Evolutionary conservation across 2,888 invertebrate genomes (phyloP).

Genomic region (Enoplolaimus lenunculus): DNA sequence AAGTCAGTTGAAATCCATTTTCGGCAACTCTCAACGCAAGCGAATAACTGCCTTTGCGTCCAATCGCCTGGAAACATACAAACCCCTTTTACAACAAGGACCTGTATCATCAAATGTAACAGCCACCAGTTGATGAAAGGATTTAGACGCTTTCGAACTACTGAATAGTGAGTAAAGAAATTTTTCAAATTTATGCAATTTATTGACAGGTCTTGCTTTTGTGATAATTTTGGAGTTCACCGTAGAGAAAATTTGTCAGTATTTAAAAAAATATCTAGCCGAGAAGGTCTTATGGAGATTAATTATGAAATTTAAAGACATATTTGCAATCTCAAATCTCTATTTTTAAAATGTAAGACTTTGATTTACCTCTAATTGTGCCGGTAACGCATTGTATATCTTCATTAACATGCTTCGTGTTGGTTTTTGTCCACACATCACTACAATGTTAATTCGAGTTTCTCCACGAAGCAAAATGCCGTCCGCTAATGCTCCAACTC

Average conservation of each 20-base stretch:
- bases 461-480: constrained; percentile 65
- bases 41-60: constrained; percentile 57
- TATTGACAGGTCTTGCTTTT: too few species aligned
- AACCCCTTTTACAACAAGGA: not conserved
- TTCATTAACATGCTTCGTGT: constrained; percentile 66
- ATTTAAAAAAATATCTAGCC: too few species aligned
- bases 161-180: too few species aligned
- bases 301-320: not conserved
- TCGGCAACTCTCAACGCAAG: constrained; percentile 69
- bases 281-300: constrained; percentile 22
- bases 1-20: constrained; percentile 67
- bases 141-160: too few species aligned
- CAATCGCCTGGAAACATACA: not conserved
- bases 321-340: not conserved
- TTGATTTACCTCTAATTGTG: constrained; percentile 46
- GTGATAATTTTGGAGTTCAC: too few species aligned
- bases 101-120: too few species aligned
- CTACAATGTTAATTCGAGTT: constrained; percentile 72
- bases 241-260: constrained; percentile 23
- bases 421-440: constrained; percentile 83
- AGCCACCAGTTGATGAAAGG: too few species aligned
- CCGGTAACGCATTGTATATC: constrained; percentile 66
- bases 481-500: constrained; percentile 78
- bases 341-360: not conserved
- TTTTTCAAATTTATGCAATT: too few species aligned